These are phyloP conservation scores for Osmerus mordax DNA, from an alignment of 2,113 vertebrate species.

Conservation along the genomic window DNA sequence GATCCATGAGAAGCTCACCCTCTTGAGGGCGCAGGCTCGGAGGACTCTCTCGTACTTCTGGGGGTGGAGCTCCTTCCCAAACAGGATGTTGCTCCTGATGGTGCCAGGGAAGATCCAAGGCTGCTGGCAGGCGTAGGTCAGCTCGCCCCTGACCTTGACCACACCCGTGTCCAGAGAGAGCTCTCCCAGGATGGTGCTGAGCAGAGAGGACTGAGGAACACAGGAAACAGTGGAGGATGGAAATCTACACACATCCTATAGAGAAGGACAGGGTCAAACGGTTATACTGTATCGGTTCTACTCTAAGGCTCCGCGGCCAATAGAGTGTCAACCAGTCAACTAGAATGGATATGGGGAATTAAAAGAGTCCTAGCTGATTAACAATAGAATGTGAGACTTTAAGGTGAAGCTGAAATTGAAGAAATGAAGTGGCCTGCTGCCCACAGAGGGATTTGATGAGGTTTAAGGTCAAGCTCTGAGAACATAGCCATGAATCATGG, in stretches of 20 bases:
- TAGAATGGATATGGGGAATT: too few species aligned
- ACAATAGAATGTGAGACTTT: not conserved
- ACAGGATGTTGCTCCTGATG: slow-evolving; percentile 94
- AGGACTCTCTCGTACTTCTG: slow-evolving; percentile 86
- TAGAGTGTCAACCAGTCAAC: too few species aligned
- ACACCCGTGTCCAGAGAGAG: slow-evolving; percentile 78
- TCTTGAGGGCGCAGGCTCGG: slow-evolving; percentile 88
- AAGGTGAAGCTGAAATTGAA: not conserved
- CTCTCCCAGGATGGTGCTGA: slow-evolving; percentile 87
- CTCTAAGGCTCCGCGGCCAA: too few species aligned
- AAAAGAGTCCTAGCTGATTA: too few species aligned
- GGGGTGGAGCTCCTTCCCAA: slow-evolving; percentile 84
- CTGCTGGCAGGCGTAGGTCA: slow-evolving; percentile 91
- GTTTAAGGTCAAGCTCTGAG: slow-evolving; percentile 1
- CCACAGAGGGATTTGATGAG: not conserved
- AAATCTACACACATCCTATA: not conserved
- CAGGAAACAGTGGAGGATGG: not conserved
- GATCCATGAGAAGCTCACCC: slow-evolving; percentile 66
- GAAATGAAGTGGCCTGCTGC: not conserved
- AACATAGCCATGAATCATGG: not conserved
- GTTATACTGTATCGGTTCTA: not conserved
- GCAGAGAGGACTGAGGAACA: slow-evolving; percentile 81
- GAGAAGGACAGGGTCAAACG: not conserved
- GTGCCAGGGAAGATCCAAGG: slow-evolving; percentile 95
- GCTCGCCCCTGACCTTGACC: slow-evolving; percentile 77